These are phyloP conservation scores for Stegodyphus dumicola DNA, from an alignment of 1,140 invertebrate genomes.

Conservation along the genomic window DNA sequence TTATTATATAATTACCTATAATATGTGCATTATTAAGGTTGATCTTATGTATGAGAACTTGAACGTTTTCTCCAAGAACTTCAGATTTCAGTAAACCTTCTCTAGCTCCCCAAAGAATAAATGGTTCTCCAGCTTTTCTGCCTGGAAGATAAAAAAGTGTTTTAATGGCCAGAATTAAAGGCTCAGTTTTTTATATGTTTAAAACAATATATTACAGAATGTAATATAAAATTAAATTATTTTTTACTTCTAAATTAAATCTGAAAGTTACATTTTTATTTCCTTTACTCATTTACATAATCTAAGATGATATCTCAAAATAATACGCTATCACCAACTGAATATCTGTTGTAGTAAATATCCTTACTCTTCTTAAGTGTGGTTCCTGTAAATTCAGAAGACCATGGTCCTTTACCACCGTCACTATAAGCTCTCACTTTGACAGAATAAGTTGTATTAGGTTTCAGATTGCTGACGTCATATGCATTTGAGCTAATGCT, in stretches of 20 bases:
- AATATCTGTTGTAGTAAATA: too few relatives aligned
- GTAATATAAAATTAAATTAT: too few relatives aligned
- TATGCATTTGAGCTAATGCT: conserved; percentile 58
- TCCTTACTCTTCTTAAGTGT: conserved; percentile 70
- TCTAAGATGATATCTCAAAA: too few relatives aligned
- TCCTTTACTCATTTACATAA: too few relatives aligned
- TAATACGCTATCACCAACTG: too few relatives aligned
- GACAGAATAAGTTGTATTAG: conserved; percentile 81
- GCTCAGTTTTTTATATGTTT: too few relatives aligned
- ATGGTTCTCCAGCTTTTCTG: conserved; percentile 65
- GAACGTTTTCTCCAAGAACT: conserved; percentile 66
- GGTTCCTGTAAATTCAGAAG: conserved; percentile 70
- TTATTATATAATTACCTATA: conserved; percentile 31
- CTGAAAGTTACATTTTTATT: too few relatives aligned
- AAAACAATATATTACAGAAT: too few relatives aligned
- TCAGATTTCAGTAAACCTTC: conserved; percentile 80
- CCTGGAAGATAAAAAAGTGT: too few relatives aligned
- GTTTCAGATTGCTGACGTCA: conserved; percentile 71
- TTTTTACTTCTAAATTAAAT: too few relatives aligned
- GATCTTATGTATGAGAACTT: conserved; percentile 52
- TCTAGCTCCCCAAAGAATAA: conserved; percentile 78
- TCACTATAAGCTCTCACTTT: conserved; percentile 81
- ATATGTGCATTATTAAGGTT: conserved; percentile 52
- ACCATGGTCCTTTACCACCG: conserved; percentile 83
- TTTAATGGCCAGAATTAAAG: too few relatives aligned